Evolutionary conservation across 92 coral and sea anemone species (phyloP), one percentile per base, ranked within the genome.

Genomic region (Ricordea florida): DNA sequence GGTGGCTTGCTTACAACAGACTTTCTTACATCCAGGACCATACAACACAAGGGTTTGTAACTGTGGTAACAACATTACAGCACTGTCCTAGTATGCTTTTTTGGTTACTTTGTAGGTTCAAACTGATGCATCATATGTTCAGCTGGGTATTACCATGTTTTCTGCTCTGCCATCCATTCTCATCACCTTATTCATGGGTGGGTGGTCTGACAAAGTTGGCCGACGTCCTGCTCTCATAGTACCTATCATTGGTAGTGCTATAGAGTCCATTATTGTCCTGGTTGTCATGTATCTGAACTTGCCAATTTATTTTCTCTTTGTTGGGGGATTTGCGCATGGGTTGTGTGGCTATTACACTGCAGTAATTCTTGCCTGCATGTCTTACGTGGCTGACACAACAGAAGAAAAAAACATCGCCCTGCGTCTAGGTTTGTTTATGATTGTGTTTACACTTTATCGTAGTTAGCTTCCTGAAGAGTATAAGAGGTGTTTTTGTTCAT

Each of bases 151-250:
- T 0, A 65, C 56, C 14, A 70, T 89, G 63, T 72, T 53, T 36
- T 75, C 75, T 30, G 48, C 85, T n/a, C 62, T 90, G 7, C 96
- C 92, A 10, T 72, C 96, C 0, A 58, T 87, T 22, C 43, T 90
- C 42, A 59, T 90, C 47, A 63, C 90, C n/a, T 65, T 90, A 14
- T 87, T 90, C 68, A 79, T 90, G 46, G 96, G 96, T 9, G 79
- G 86, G 24, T 90, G 96, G 96, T 57, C 96, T 11, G 96, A 90
- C 50, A 57, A 47, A 17, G 92, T 73, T 40, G 96, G 96, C 8
- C 81, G 96, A 13, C 82, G 82, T 29, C 96, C 90, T 33, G 89
- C 90, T 6, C 53, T 90, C 16, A 48, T 78, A 6, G 16, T 69
- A 0, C 88, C 96, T 10, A 20, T 57, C 8, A 6, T 87, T 18